Base-by-base conservation (phyloP, 2,888 invertebrate genomes). In the Chrysolina oricalcia region DNA sequence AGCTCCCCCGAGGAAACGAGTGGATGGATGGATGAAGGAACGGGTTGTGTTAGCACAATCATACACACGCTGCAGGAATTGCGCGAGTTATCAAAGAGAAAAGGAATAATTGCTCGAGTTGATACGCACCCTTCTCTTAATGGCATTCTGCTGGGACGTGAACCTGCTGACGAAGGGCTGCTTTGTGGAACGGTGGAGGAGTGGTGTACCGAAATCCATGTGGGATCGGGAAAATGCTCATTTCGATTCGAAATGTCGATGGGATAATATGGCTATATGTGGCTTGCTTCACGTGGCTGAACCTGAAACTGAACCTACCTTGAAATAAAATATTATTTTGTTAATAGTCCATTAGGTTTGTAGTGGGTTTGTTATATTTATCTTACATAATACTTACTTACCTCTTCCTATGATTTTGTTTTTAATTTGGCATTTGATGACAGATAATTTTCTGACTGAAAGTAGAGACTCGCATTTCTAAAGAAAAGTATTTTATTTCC, bases 101-200 rank as follows among this genome's bases (percentile, higher is more conserved):
- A 79, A 80, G 78, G 81, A 80, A 80, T 82, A 81, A 82, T 80
- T 79, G 79, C 76, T 78, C 71, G 73, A 78, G 76, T 81, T 79
- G 76, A 76, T 77, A 77, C 77, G 80, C 80, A 75, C 75, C 75
- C 75, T 62, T 73, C 71, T 69, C 70, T 72, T 73, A 73, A 75
- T 75, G 50, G 67, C 50, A 50, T 67, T 67, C 50, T 67, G 27
- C 67, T 13, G 67, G 17, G 67, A 21, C n/a, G 50, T 11, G 35
- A 67, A 67, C 67, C 67, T 67, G 67, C 67, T 67, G 67, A 67
- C 67, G 48, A 67, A 67, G 67, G 50, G 27, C 35, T 23, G 59
- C 59, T 59, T 59, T 59, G 59, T 59, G 59, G 59, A 15, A 23
- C 13, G 53, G 21, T 8, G 35, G 8, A 46, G 6, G 59, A 59